These are phyloP conservation scores for Nettapus auritus DNA, from an alignment of 2,113 vertebrate genomes.

Conservation along the genomic window DNA sequence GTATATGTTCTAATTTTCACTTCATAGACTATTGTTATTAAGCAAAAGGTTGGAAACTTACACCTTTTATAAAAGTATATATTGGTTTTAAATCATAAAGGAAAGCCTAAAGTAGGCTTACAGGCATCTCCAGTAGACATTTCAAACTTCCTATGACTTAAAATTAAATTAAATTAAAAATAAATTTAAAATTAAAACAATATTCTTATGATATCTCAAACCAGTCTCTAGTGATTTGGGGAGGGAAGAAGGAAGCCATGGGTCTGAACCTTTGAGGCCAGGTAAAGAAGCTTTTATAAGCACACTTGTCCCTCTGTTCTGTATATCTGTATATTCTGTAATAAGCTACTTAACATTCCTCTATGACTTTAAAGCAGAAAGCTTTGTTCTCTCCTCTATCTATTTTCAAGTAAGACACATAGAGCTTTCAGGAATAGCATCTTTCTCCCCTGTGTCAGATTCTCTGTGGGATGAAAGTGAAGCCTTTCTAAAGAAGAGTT, in stretches of 20 bases:
- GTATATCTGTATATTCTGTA: not conserved
- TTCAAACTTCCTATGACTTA: not conserved
- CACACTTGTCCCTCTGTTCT: not conserved
- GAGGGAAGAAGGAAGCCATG: not conserved
- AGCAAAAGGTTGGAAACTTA: not conserved
- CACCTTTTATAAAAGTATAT: not conserved
- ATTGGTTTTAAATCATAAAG: not conserved
- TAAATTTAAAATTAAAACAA: not conserved
- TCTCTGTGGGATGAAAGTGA: constrained; percentile 44
- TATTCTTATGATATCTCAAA: not conserved
- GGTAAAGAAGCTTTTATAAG: not conserved
- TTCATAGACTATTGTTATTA: not conserved
- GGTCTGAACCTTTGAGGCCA: not conserved
- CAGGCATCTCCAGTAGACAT: not conserved
- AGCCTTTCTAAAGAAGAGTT: constrained; percentile 27
- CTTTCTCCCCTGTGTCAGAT: constrained; percentile 26
- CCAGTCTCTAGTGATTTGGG: not conserved
- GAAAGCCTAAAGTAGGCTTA: not conserved
- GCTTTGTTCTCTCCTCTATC: constrained; percentile 7
- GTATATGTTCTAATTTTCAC: not conserved
- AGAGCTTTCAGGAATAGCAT: constrained; percentile 39
- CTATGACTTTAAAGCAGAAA: not conserved
- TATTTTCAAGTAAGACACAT: constrained; percentile 20
- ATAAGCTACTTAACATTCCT: constrained; percentile 44
- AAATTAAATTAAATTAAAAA: no score